phyloP scores from a whole-genome alignment of 1,140 invertebrate species.

The Argopecten irradians region DNA sequence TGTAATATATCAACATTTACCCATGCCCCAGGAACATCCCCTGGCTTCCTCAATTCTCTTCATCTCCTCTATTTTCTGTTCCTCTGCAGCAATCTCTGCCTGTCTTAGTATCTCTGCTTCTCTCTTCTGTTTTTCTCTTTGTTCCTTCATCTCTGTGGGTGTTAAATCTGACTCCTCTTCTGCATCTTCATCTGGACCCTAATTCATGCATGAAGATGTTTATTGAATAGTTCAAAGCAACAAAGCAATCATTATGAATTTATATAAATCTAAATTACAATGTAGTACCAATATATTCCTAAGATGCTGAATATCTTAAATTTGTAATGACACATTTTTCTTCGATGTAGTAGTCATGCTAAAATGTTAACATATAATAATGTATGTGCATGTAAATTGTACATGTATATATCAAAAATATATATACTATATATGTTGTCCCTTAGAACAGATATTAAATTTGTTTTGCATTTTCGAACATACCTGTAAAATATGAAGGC shows the following conservation, averaged over 20 bases:
- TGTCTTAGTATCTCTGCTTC: constrained; percentile 78
- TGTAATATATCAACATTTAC: constrained; percentile 76
- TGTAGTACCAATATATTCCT: too few relatives aligned
- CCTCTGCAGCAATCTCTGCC: constrained; percentile 76
- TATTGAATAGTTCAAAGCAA: too few relatives aligned
- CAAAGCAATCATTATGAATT: too few relatives aligned
- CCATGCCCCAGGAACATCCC: constrained; percentile 94
- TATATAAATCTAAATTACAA: too few relatives aligned
- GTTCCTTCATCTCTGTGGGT: constrained; percentile 87
- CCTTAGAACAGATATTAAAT: neutral
- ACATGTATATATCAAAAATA: neutral
- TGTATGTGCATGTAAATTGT: neutral
- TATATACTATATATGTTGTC: neutral
- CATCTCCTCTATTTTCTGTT: constrained; percentile 73
- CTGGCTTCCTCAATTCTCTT: constrained; percentile 72
- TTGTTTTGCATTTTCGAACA: constrained; percentile 32
- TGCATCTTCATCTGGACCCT: constrained; percentile 89
- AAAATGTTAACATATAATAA: neutral
- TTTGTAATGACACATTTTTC: too few relatives aligned
- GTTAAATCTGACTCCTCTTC: constrained; percentile 90
- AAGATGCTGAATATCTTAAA: too few relatives aligned
- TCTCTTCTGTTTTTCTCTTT: constrained; percentile 75
- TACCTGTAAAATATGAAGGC: constrained; percentile 87
- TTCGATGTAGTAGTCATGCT: neutral
- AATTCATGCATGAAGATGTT: constrained; percentile 26